Evolutionary conservation across 2,113 vertebrate species (phyloP).

Genomic region (Pteronura brasiliensis): DNA sequence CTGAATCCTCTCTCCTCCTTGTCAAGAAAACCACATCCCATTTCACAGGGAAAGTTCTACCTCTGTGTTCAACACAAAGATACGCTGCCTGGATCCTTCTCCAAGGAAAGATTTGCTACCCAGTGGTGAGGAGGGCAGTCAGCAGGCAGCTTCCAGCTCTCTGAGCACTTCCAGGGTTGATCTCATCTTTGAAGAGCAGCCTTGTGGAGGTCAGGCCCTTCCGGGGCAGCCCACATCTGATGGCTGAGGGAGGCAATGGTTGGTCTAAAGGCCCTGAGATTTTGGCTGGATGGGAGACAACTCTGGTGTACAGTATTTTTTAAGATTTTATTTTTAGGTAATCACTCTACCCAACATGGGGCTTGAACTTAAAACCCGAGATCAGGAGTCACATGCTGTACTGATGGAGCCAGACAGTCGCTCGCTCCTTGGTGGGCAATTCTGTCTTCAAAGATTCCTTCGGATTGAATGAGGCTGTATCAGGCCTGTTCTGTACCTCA

Average conservation of each 20-base stretch:
- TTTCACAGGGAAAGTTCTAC: neutral
- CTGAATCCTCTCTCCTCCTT: conserved; percentile 1
- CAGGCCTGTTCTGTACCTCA: neutral
- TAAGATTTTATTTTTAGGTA: neutral
- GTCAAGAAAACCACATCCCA: neutral
- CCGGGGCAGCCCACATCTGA: neutral
- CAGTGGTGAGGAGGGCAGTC: neutral
- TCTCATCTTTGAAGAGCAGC: neutral
- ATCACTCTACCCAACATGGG: neutral
- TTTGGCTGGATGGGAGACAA: neutral
- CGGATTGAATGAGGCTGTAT: neutral
- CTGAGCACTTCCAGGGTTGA: neutral
- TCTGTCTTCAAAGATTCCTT: neutral
- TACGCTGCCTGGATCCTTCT: neutral
- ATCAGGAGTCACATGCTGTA: neutral
- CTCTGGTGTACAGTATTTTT: neutral
- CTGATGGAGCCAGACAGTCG: neutral
- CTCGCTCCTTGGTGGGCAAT: neutral
- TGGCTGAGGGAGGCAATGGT: neutral
- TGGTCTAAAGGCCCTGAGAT: neutral
- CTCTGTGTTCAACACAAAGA: neutral
- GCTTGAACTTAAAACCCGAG: neutral
- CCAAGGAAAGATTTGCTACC: neutral
- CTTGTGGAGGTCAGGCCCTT: neutral
- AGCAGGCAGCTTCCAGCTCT: neutral